These are phyloP conservation scores for Anguilla obscura DNA, from an alignment of 2,797 vertebrate species.

Conservation along the genomic window DNA sequence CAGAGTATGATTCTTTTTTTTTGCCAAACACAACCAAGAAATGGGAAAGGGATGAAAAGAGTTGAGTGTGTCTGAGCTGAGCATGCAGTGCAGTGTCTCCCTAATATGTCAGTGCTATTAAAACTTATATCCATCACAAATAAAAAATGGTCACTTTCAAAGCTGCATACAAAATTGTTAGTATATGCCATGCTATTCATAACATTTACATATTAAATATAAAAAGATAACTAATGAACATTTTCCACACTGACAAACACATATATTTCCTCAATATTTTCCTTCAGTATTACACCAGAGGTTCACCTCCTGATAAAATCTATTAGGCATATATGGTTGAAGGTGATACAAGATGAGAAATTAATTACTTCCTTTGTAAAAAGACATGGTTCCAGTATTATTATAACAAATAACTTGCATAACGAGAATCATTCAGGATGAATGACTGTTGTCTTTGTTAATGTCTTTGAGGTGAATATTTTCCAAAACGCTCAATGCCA, in stretches of 20 bases:
- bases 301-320: conserved; percentile 10
- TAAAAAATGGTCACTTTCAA: background rate
- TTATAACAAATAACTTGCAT: conserved; percentile 21
- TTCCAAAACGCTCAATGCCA: background rate
- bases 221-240: background rate
- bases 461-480: too few relatives aligned
- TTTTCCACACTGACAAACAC: background rate
- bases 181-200: conserved; percentile 1
- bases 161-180: background rate
- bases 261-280: conserved; percentile 10
- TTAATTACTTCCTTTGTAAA: conserved; percentile 32
- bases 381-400: conserved; percentile 25
- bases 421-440: conserved; percentile 11
- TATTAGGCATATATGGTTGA: conserved; percentile 30
- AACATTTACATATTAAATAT: background rate
- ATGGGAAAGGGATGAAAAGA: background rate
- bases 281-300: conserved; percentile 2
- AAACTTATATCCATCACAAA: background rate
- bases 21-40: background rate
- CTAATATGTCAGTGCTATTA: too few relatives aligned
- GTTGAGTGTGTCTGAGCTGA: background rate
- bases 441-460: background rate
- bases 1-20: background rate
- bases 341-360: background rate
- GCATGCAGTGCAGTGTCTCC: background rate